These are phyloP conservation scores for Apocheima hispidaria DNA, from an alignment of 2,888 invertebrate genomes.

Conservation along the genomic window DNA sequence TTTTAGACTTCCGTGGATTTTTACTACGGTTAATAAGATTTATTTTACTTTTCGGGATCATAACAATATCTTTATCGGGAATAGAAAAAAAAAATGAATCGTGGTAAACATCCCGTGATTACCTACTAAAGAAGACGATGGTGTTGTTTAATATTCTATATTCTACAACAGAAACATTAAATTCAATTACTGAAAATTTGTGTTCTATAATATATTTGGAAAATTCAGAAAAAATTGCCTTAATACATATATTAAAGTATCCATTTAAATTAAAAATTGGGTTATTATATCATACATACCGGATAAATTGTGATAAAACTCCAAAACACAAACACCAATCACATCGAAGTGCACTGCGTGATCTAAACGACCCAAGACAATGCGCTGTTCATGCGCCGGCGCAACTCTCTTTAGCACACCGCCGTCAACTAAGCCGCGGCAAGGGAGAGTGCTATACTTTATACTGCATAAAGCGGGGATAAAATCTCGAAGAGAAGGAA, in stretches of 20 bases:
- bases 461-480: constrained; percentile 63
- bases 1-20: no score
- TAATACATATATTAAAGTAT: not conserved
- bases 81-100: no score
- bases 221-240: no score
- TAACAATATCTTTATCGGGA: no score
- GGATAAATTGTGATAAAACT: constrained; percentile 10
- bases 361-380: constrained; percentile 22
- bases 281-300: constrained; percentile 24
- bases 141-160: no score
- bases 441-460: constrained; percentile 56
- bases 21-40: no score
- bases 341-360: constrained; percentile 32
- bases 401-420: constrained; percentile 47
- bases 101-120: no score
- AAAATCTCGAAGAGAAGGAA: constrained; percentile 25
- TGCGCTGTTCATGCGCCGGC: constrained; percentile 51
- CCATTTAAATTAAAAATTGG: not conserved
- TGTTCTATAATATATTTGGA: no score
- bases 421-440: constrained; percentile 62
- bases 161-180: no score
- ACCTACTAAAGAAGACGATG: no score
- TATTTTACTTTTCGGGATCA: no score
- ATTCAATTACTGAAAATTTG: no score
- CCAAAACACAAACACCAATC: constrained; percentile 39